Base-by-base conservation (phyloP, 2,888 invertebrate species). In the Ennomos erosarius region DNA sequence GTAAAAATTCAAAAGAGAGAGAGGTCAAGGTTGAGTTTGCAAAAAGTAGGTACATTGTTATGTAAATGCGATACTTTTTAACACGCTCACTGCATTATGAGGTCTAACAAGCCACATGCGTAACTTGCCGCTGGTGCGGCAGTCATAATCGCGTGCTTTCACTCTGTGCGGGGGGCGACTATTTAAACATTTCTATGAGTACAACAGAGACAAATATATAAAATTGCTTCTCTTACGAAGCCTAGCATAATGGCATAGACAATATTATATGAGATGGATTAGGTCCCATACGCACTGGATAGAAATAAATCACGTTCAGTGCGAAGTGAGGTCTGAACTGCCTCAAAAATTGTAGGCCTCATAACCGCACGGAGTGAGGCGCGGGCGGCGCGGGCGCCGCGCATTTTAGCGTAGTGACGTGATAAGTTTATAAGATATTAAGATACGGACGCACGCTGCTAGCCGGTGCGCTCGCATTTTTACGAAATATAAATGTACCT, bases 401-500 rank as follows among this genome's bases (percentile, higher is more conserved):
- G 26, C 10, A n/a, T 37, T 37, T 37, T n/a, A 26, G 26, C 26
- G 26, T 26, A 26, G 26, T 26, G 26, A 26, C 26, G 26, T 26
- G 26, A 26, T 26, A 26, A 26, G 26, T 26, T 26, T 26, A 16
- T 16, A 16, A 16, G 16, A 16, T 16, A 16, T 16, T 16, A 16
- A 4, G 26, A 26, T 26, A 26, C 26, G 26, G 37, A 37, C n/a
- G n/a, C 37, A 37, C 37, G 37, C 37, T 37, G 37, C 37, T 37
- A 37, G 37, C 37, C 37, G 37, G 37, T 37, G 37, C 37, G 37
- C 37, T 37, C 37, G 37, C 37, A 37, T 26, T 26, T 26, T 26
- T 26, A 26, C 26, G 26, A 26, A 26, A 26, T 26, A 26, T 26
- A 26, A 26, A 10, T 37, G 37, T 37, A 37, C 37, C 37, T 37